A percentile compares a stretch with the other conserved stretches of the same genome.
Conservation (phyloP, 2,113 vertebrate genomes). For the Isurus oxyrinchus region DNA sequence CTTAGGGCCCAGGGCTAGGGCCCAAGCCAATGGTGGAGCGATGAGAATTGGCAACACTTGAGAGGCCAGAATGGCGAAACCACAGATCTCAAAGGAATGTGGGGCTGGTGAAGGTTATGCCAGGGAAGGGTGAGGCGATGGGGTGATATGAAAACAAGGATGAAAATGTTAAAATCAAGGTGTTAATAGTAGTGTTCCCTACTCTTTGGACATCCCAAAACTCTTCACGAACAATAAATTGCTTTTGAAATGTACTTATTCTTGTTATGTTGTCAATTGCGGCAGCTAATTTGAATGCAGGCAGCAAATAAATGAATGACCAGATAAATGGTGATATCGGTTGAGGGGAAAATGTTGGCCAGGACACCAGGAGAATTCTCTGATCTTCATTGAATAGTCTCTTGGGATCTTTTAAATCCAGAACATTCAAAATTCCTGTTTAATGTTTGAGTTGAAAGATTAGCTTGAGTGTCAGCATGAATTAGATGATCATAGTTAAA, state of each 20-base stretch:
- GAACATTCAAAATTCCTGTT: neutral
- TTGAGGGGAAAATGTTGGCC: neutral
- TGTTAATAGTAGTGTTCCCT: neutral
- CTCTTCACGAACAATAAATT: neutral
- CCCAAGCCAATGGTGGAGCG: no score
- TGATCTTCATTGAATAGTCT: no score
- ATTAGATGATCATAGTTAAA: neutral
- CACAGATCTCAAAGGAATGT: neutral
- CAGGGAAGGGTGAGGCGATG: neutral
- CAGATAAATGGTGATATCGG: neutral
- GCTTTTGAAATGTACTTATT: neutral
- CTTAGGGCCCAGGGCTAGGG: no score
- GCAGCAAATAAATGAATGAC: neutral
- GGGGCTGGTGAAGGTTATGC: neutral
- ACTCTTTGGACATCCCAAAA: neutral
- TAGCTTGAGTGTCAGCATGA: neutral
- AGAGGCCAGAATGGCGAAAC: neutral
- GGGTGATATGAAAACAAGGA: neutral
- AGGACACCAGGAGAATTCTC: neutral
- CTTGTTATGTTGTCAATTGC: neutral
- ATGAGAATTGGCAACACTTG: no score
- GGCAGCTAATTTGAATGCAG: neutral
- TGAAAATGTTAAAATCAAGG: neutral
- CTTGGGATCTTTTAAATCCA: neutral
- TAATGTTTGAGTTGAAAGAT: neutral